Percentiles rank a stretch among this genome's conserved stretches.
Evolutionary conservation across 1,140 invertebrate genomes (phyloP).

Genomic region (Hyles vespertilio): DNA sequence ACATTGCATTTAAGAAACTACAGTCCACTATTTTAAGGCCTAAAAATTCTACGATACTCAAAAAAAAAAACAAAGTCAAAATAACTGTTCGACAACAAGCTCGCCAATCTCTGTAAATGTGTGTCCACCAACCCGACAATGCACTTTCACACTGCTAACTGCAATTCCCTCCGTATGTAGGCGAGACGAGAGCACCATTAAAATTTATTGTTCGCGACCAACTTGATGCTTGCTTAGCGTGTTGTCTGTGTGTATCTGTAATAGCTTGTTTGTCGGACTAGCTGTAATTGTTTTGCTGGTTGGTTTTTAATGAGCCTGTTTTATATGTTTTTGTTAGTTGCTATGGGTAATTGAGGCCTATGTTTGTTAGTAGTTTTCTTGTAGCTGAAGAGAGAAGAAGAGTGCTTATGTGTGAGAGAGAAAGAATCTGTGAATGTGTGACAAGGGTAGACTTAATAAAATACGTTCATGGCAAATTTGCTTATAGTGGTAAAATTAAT

Average conservation of each 20-base stretch:
- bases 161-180: conserved; percentile 7
- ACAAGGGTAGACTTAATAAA: no score
- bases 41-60: no score
- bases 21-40: no score
- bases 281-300: background rate
- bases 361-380: background rate
- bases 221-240: conserved; percentile 5
- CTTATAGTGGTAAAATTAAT: no score
- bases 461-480: no score
- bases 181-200: conserved; percentile 11
- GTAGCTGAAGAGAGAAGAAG: no score
- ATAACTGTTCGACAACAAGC: background rate
- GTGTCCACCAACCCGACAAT: conserved; percentile 5
- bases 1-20: no score
- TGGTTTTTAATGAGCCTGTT: background rate
- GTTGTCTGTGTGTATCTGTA: no score
- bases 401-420: no score
- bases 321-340: background rate
- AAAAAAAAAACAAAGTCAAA: no score
- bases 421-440: no score
- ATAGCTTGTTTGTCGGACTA: no score
- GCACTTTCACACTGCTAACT: conserved; percentile 8
- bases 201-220: conserved; percentile 16
- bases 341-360: background rate
- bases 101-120: background rate